A percentile compares a stretch with the other conserved stretches of the same genome.
phyloP scores from a whole-genome alignment of 2,797 vertebrate species.

The Chelon auratus region DNA sequence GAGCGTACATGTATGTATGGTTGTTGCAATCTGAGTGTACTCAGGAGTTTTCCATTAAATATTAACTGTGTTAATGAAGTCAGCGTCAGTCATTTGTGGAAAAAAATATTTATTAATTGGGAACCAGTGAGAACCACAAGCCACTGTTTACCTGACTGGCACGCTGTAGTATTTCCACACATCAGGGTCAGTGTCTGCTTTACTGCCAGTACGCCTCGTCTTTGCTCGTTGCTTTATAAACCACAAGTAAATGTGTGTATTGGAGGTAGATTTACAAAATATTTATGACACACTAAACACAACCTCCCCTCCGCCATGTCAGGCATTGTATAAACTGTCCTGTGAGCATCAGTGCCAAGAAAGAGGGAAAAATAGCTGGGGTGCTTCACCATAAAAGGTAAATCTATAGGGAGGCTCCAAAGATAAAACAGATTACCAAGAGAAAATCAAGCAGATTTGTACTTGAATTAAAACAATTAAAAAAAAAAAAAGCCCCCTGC shows the following conservation, averaged over 20 bases:
- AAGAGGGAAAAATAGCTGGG: constrained; percentile 64
- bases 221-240: constrained; percentile 43
- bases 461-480: neutral
- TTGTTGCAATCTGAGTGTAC: constrained; percentile 49
- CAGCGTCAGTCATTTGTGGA: constrained; percentile 83
- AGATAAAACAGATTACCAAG: constrained; percentile 22
- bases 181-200: constrained; percentile 45
- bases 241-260: constrained; percentile 44
- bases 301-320: constrained; percentile 38
- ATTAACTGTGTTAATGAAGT: constrained; percentile 66
- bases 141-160: constrained; percentile 29
- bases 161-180: constrained; percentile 36
- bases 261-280: constrained; percentile 65
- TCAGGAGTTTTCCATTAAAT: constrained; percentile 77
- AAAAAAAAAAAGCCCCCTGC: neutral
- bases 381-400: constrained; percentile 79
- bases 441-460: constrained; percentile 22
- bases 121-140: constrained; percentile 17
- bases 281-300: constrained; percentile 73
- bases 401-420: constrained; percentile 54
- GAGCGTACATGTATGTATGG: constrained; percentile 22
- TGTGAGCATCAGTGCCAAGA: constrained; percentile 59
- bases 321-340: constrained; percentile 66
- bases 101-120: constrained; percentile 66
- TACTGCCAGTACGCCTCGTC: constrained; percentile 29